Evolutionary conservation across 2,113 vertebrate species (phyloP).

Genomic region (Atlantisia rogersi): DNA sequence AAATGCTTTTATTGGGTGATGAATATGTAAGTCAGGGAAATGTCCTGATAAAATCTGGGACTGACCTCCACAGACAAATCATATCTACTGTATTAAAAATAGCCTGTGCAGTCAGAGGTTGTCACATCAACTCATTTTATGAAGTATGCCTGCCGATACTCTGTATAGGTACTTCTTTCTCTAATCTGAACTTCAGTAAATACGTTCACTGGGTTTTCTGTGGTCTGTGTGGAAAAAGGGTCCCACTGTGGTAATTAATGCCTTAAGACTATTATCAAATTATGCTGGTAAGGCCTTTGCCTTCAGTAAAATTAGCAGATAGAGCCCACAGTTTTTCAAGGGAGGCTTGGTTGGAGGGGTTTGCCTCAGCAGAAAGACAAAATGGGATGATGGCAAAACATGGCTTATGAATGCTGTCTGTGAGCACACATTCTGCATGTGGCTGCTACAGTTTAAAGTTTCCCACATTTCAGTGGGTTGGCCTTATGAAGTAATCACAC

Average conservation of each 20-base stretch:
- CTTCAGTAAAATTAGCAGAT: background rate
- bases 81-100: background rate
- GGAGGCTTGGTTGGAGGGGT: background rate
- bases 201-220: background rate
- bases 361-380: background rate
- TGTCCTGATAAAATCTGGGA: background rate
- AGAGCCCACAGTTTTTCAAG: background rate
- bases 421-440: background rate
- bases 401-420: background rate
- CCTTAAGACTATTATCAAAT: background rate
- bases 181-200: background rate
- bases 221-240: background rate
- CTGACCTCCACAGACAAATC: background rate
- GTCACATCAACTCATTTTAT: background rate
- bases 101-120: background rate
- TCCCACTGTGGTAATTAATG: background rate
- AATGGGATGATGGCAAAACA: background rate
- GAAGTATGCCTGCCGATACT: background rate
- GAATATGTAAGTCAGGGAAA: background rate
- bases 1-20: background rate
- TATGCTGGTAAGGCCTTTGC: background rate
- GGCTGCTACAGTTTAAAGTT: background rate
- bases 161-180: background rate
- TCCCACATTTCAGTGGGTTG: background rate
- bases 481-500: background rate